Evolutionary conservation across 1,140 invertebrate species (phyloP), one percentile per base, ranked within the genome.

Genomic region (Plectrocnemia conspersa): DNA sequence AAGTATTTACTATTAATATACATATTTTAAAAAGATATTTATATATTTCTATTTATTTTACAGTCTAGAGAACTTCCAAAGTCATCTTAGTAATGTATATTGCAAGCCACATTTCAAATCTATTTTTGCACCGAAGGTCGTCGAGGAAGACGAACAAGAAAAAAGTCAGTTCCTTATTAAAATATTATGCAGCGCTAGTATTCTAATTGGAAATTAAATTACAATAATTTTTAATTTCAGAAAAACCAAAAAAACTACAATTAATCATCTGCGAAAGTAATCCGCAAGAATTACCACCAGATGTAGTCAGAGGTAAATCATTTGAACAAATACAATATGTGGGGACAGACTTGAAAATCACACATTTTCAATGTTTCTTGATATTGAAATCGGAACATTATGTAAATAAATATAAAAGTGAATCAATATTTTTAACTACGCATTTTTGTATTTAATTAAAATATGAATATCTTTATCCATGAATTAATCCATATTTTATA

Each of bases 81-180:
- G 89, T 65, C 86, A 94, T 68, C 88, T 93, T 74, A 89, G 89
- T 5, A 79, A 79, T 42, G 68, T 94, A 6, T 96, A 92, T 72
- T 97, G 93, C 72, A 91, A 91, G 70, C 84, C 88, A n/a, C 92
- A 96, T 71, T 95, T 95, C 73, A 90, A 89, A 65, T 82, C 89
- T 64, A 79, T 95, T 7, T 94, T 97, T 70, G 85, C 90, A 56
- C 91, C 91, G 13, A 95, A 94, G 78, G 87, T 83, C 27, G 88
- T 91, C 9, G 88, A 91, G 64, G 83, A 81, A 48, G 78, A 81
- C 42, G 82, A 83, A 63, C 75, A 82, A 59, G 77, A 81, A 46
- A 71, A 75, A 49, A 74, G 84, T 87, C 79, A 80, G 75, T 76
- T 61, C 41, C 47, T 48, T 25, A 54, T 29, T 19, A 48, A 21